These are phyloP conservation scores for Ondatra zibethicus DNA, from an alignment of 2,113 vertebrate genomes.

Conservation along the genomic window DNA sequence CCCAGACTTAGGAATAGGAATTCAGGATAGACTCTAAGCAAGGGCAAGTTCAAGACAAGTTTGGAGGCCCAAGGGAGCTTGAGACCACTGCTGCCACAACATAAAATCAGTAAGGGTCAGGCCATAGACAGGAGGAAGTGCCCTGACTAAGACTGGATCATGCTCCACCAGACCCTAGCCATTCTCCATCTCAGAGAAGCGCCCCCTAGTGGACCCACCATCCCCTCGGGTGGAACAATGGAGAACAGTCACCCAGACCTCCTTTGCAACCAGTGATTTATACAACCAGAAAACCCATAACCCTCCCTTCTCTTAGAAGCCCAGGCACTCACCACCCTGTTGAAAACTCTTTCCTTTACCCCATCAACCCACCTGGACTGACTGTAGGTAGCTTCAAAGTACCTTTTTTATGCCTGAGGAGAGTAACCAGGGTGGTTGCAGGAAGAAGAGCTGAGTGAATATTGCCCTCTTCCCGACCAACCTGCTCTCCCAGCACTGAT, in stretches of 20 bases:
- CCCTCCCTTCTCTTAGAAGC: not conserved
- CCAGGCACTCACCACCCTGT: not conserved
- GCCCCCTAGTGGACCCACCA: not conserved
- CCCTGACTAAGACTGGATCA: not conserved
- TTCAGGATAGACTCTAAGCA: not conserved
- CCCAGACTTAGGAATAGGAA: not conserved
- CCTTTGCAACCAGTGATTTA: not conserved
- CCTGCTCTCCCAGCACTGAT: not conserved
- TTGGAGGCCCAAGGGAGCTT: not conserved
- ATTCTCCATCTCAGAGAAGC: not conserved
- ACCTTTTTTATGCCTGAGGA: not conserved
- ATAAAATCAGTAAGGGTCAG: not conserved
- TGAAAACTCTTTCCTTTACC: not conserved
- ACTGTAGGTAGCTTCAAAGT: not conserved
- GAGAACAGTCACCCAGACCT: not conserved
- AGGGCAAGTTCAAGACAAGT: not conserved
- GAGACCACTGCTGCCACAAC: not conserved
- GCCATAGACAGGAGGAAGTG: not conserved
- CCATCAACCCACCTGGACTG: not conserved
- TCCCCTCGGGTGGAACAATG: no score
- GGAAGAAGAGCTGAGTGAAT: not conserved
- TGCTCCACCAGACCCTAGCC: not conserved
- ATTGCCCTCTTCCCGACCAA: not conserved
- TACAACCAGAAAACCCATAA: not conserved
- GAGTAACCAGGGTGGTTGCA: not conserved